Conservation (phyloP, 1,140 invertebrate genomes). For the Metaphire vulgaris region DNA sequence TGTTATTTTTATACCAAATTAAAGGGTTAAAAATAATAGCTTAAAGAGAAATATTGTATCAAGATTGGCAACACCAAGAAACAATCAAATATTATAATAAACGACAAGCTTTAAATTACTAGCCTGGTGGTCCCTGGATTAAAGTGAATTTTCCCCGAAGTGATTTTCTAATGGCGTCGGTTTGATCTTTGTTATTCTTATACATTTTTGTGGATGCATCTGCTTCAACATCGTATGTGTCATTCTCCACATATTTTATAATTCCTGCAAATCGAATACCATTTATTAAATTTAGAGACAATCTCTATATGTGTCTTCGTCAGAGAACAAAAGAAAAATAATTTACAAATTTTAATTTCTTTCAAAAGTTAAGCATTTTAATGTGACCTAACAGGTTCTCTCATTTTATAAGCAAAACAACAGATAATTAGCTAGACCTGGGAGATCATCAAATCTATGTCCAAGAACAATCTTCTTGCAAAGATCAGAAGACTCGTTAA, state of each 20-base stretch:
- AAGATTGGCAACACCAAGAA: too few relatives aligned
- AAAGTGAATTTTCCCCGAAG: slow-evolving; percentile 39
- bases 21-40: too few relatives aligned
- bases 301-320: neutral
- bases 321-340: neutral
- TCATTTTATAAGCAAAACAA: too few relatives aligned
- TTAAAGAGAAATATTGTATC: too few relatives aligned
- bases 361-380: too few relatives aligned
- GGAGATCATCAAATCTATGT: neutral
- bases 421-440: too few relatives aligned
- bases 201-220: slow-evolving; percentile 21
- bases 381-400: too few relatives aligned
- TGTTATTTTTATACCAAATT: too few relatives aligned
- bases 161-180: slow-evolving; percentile 34
- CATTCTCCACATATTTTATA: neutral
- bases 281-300: neutral
- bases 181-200: slow-evolving; percentile 35
- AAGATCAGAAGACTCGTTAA: slow-evolving; percentile 37
- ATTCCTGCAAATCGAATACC: neutral
- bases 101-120: too few relatives aligned
- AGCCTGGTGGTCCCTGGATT: slow-evolving; percentile 41
- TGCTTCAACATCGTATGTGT: slow-evolving; percentile 7
- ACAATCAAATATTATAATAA: too few relatives aligned
- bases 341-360: too few relatives aligned
- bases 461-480: slow-evolving; percentile 39